Base-by-base conservation (phyloP, 2,888 invertebrate species). In the Patella ulyssiponensis region DNA sequence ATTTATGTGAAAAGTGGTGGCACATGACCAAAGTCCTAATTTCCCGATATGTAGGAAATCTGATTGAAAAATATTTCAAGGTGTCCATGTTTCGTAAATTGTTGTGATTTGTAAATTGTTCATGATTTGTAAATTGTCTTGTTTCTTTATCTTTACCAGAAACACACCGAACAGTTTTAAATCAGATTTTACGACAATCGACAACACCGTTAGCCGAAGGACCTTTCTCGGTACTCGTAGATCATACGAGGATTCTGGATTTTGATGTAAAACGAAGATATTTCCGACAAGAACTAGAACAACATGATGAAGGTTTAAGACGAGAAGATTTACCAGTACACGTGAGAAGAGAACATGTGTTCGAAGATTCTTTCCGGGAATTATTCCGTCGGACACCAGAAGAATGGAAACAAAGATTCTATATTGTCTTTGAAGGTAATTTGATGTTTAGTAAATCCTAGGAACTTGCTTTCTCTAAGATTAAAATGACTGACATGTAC, bases 371-470 rank as follows among this genome's bases (percentile, higher is more conserved):
- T 0, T 97, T 96, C 92, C 93, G 96, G 76, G 96, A 97, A 88
- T 93, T 97, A 73, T 96, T 96, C 90, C 94, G 97, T 58, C 93
- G 96, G 74, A 94, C 95, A 69, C 94, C 96, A 0, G 95, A 96
- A 87, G 97, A 97, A 90, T 97, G 97, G 97, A 97, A 96, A 90
- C 96, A 96, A 91, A 93, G 96, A 73, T 97, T 97, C 92, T 97
- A 96, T 90, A 96, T 97, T 88, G 96, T 96, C 0, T 97, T 97
- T 92, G 96, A 97, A 94, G 96, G 96, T 95, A 92, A 75, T 64
- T 56, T 20, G 17, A 2, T 27, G 33, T 14, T 58, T 17, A 23
- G 20, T 23, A 27, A n/a, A 72, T 2, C 3, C 4, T 14, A 51
- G 27, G 20, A 51, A 33, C 44, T 9, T 44, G 44, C 44, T 44